Conservation (phyloP, 2,888 invertebrate genomes). For the Hydraecia micacea region DNA sequence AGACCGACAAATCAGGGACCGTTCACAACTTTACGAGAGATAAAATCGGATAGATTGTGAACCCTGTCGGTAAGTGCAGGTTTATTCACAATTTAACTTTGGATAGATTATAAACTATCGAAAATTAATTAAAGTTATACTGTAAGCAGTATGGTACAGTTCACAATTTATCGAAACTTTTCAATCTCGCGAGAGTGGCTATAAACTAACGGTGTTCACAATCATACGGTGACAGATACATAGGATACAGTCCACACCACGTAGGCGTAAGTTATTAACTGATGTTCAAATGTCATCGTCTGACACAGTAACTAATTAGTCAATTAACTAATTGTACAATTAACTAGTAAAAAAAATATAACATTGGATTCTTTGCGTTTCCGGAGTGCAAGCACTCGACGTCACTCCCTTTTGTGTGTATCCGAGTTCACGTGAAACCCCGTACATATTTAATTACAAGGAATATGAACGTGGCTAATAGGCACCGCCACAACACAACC, state of each 20-base stretch:
- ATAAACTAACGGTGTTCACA: background rate
- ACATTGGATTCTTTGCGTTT: background rate
- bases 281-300: conserved; percentile 28
- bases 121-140: no score
- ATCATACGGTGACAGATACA: background rate
- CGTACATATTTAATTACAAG: conserved; percentile 41
- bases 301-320: conserved; percentile 1
- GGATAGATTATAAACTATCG: no score
- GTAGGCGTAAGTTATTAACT: conserved; percentile 40
- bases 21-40: no score
- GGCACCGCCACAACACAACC: background rate
- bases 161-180: background rate
- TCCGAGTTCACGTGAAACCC: conserved; percentile 9
- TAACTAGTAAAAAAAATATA: conserved; percentile 11
- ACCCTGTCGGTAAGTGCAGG: no score
- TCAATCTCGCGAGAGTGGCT: background rate
- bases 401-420: conserved; percentile 4
- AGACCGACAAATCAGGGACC: no score
- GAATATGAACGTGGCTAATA: conserved; percentile 20
- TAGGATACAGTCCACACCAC: background rate
- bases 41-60: no score
- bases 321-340: conserved; percentile 36
- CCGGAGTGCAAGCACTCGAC: background rate
- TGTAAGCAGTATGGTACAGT: no score
- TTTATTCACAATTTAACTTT: no score